Base-by-base conservation (phyloP, 2,888 invertebrate species). In the Exocentrus adspersus region DNA sequence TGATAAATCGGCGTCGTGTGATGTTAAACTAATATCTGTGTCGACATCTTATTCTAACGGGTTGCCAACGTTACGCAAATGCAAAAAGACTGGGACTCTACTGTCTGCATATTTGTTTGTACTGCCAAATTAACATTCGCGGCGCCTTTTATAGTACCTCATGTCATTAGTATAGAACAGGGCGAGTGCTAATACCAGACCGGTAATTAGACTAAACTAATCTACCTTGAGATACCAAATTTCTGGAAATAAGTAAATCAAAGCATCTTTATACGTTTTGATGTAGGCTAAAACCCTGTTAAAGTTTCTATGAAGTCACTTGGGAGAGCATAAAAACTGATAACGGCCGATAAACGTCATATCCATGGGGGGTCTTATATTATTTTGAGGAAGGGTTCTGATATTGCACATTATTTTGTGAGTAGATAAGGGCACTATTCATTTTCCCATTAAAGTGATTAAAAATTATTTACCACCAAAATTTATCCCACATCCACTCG, bases 11-110 rank as follows among this genome's bases (percentile, higher is more conserved):
- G n/a, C 43, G 14, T 57, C 57, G 57, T 46, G 45, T 43, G 57
- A 57, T 46, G 57, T 57, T 56, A 32, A 16, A 20, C 45, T 45
- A 32, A 74, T 74, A 71, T 74, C 71, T 74, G 77, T 77, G 77
- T 77, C 64, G 54, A 65, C 54, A 60, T 62, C 62, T n/a, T 71
- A 65, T 67, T 65, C 60, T 54, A 46, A 43, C 46, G 57, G 52
- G 53, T 56, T 59, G 62, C 61, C 60, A 59, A 42, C 68, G 71
- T 67, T 65, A 67, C 69, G 71, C 69, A 10, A 62, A 41, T 62
- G 67, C 69, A 62, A 69, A 67, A 69, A 62, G 58, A 71, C 65
- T 69, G 69, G 37, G 51, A 52, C 58, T 48, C 62, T 66, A 66
- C 68, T 65, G 50, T 51, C n/a, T 51, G 52, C 60, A 60, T 56